Percentiles rank a stretch among this genome's conserved stretches.
phyloP scores from a whole-genome alignment of 2,113 vertebrate genomes.

The Stictonetta naevosa region DNA sequence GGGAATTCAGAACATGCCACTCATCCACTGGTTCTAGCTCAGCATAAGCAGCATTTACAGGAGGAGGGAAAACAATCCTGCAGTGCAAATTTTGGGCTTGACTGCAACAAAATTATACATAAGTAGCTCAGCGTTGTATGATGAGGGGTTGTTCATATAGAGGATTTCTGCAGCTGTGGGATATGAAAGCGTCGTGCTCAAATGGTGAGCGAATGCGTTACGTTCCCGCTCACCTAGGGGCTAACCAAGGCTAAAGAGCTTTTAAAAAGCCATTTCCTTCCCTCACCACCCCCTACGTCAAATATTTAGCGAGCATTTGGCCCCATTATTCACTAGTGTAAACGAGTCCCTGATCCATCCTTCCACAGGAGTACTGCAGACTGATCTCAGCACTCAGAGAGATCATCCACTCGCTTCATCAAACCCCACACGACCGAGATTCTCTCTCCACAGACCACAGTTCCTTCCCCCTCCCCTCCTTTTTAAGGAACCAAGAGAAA shows the following conservation, averaged over 20 bases:
- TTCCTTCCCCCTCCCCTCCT: not conserved
- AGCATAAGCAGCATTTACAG: not conserved
- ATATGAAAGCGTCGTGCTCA: not conserved
- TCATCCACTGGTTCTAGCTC: not conserved
- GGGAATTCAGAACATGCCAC: not conserved
- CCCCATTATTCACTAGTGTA: not conserved
- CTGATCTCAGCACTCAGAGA: not conserved
- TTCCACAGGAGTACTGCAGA: not conserved
- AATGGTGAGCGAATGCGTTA: not conserved
- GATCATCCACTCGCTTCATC: not conserved
- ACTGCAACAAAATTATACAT: not conserved
- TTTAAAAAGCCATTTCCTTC: not conserved
- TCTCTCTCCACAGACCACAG: not conserved
- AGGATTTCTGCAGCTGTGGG: not conserved
- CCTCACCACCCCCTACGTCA: not conserved
- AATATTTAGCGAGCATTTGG: not conserved
- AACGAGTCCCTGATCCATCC: not conserved
- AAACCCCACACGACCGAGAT: not conserved
- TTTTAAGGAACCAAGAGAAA: not conserved
- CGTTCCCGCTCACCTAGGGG: not conserved
- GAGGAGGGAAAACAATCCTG: not conserved
- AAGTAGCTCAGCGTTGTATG: not conserved
- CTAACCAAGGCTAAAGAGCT: not conserved
- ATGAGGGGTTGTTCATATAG: not conserved
- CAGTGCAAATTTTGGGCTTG: not conserved